Evolutionary conservation across 30 jellyfish, hydroid and myxozoan genomes (phyloP), one percentile per base, ranked within the genome.

Genomic region (Hydractinia echinata): DNA sequence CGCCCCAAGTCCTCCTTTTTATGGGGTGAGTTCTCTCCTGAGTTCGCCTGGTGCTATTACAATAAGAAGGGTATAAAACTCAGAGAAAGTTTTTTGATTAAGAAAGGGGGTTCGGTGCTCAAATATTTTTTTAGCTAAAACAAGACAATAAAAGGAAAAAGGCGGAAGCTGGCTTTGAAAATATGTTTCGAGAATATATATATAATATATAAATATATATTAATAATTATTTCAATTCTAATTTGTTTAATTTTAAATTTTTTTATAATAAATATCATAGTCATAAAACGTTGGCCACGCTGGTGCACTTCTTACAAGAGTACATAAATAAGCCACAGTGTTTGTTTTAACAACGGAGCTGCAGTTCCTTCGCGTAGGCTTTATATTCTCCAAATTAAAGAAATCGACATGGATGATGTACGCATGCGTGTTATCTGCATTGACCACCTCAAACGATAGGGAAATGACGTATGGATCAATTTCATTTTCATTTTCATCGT

Each of bases 381-480:
- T 80, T n/a, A 80, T 18, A 61, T 80, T 80, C 39, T 14, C 13
- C 10, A 66, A 49, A 5, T 58, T 56, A 11, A 9, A 39, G 51
- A 80, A n/a, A 15, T 13, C 70, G 54, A 80, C 61, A 19, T 67
- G 56, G 44, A 80, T 84, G 18, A 19, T 30, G 44, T 18, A 80
- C n/a, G 60, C 51, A n/a, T 51, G 74, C 9, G 51, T 64, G 10
- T 44, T n/a, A 20, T 66, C 13, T 7, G 4, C 69, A 15, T 66
- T 52, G n/a, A 80, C 66, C 16, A n/a, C 69, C 51, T 80, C 87
- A 67, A 80, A 80, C n/a, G 87, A 14, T 14, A 66, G 73, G 1
- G 87, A 50, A 49, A 80, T 68, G 55, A 80, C 21, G n/a, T 20
- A 52, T 71, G 81, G 60, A 7, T 30, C 61, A 20, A 7, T 71